phyloP scores from a whole-genome alignment of 2,113 vertebrate genomes.

The Gobio gobio region DNA sequence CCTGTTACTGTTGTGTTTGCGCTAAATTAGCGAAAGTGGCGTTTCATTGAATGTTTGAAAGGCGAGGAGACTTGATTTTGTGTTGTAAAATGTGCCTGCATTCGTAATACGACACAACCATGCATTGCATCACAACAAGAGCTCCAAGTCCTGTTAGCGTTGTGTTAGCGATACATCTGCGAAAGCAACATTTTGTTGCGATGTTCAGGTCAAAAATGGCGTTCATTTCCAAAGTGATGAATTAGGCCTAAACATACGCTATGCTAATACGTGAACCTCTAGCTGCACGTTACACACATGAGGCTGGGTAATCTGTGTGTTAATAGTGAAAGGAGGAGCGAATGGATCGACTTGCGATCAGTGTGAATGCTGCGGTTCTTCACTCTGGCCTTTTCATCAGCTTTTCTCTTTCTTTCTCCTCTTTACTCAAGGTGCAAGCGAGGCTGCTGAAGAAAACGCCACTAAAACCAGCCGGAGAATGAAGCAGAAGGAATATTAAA shows the following conservation, averaged over 20 bases:
- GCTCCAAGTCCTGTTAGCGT: too few species aligned
- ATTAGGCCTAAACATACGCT: too few species aligned
- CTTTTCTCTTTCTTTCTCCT: slow-evolving; percentile 71
- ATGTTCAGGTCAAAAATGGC: not conserved
- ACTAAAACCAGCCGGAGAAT: slow-evolving; percentile 71
- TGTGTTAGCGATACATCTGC: not conserved
- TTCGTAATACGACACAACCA: not conserved
- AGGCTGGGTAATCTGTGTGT: not conserved
- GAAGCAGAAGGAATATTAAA: slow-evolving; percentile 77
- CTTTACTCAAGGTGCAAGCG: slow-evolving; percentile 66
- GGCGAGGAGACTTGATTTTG: not conserved
- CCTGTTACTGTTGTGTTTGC: not conserved
- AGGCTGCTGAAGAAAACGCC: slow-evolving; percentile 49
- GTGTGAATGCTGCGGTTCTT: not conserved
- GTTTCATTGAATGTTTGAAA: not conserved
- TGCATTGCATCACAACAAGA: too few species aligned
- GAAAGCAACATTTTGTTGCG: not conserved
- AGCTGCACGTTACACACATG: too few species aligned
- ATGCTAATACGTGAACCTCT: too few species aligned
- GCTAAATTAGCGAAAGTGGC: not conserved
- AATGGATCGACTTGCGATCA: not conserved
- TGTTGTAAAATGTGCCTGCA: not conserved
- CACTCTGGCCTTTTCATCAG: slow-evolving; percentile 71
- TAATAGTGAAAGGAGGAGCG: not conserved
- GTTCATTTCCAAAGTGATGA: too few species aligned